Base-by-base conservation (phyloP, 2,888 invertebrate species). In the Diadegma fenestrale region DNA sequence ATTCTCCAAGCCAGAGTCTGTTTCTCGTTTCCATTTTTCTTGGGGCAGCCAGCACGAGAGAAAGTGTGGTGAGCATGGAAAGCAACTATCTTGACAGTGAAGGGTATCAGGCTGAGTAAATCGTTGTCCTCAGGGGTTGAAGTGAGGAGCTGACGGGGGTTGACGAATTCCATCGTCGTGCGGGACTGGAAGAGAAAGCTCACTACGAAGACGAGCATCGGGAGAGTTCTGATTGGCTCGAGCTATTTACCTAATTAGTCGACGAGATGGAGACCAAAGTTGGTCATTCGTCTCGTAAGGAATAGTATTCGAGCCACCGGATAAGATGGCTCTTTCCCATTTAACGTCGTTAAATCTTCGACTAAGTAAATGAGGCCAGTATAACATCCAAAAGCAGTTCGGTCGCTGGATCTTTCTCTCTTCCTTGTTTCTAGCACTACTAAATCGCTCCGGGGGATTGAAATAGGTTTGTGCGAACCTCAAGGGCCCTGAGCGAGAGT, bases 181-280 rank as follows among this genome's bases (percentile, higher is more conserved):
- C n/a, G 54, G 54, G 77, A 76, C 48, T 61, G 84, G 64, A 68
- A 69, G 79, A 79, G 68, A 77, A 58, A 72, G 51, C 19, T 69
- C 30, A 64, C 33, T 26, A 19, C 14, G 22, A 26, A 43, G 33
- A 43, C 17, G 10, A 54, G 51, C 61, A 54, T 82, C 54, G 30
- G 66, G 77, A 71, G 51, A 17, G 14, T 45, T 48, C 61, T 73
- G 79, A 87, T 84, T 81, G 77, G 63, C 80, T 85, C 63, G 66
- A 87, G 88, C 88, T 91, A 89, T 91, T 90, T 90, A 90, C 89
- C 87, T 90, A 90, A 90, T 90, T 90, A 90, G 89, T 88, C 85
- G 64, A n/a, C n/a, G 58, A 37, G 80, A 61, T 48, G 43, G 76
- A 79, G 84, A 69, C 58, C 61, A 63, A 85, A 79, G 66, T 80